Evolutionary conservation across 2,888 invertebrate genomes (phyloP), one percentile per base, ranked within the genome.

Genomic region (Dendrolimus houi): DNA sequence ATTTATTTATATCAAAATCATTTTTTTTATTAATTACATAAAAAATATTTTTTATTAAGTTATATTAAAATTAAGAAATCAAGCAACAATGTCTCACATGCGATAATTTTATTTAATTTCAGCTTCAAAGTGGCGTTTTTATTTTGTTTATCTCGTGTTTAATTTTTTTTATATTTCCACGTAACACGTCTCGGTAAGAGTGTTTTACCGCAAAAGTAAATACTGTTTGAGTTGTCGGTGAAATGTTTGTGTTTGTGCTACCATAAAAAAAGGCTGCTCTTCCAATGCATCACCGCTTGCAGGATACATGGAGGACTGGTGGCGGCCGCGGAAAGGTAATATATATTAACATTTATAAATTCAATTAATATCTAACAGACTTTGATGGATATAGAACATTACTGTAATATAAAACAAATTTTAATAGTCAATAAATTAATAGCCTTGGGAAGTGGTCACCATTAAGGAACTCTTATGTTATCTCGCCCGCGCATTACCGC

Each of bases 221-320:
- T 89, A 87, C 90, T 88, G 89, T 87, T 75, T 81, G 84, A 87
- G 86, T 86, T 74, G 83, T 75, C 78, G 88, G 87, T 88, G 86
- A 83, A 81, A 85, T 86, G 84, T 89, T 87, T 91, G 87, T 91
- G 89, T 91, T 91, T 87, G 91, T 91, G 91, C 91, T 91, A 88
- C 89, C 90, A 85, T 89, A 91, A 87, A 86, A 75, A 81, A 91
- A 91, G 91, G 91, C 91, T 87, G 89, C 86, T 93, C 93, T 93
- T 93, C 93, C 93, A 93, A 93, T 94, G 96, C 96, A 93, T 95
- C 96, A 92, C 94, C 95, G 92, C 95, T 96, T 95, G 95, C 96
- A 97, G 97, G 97, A 94, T 97, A 97, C 95, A 96, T 96, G 96
- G 97, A 97, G 95, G 97, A 97, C 93, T 97, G 97, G 97, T 97